Evolutionary conservation across 2,797 vertebrate genomes (phyloP), one percentile per base, ranked within the genome.

Genomic region (Cossypha caffra): DNA sequence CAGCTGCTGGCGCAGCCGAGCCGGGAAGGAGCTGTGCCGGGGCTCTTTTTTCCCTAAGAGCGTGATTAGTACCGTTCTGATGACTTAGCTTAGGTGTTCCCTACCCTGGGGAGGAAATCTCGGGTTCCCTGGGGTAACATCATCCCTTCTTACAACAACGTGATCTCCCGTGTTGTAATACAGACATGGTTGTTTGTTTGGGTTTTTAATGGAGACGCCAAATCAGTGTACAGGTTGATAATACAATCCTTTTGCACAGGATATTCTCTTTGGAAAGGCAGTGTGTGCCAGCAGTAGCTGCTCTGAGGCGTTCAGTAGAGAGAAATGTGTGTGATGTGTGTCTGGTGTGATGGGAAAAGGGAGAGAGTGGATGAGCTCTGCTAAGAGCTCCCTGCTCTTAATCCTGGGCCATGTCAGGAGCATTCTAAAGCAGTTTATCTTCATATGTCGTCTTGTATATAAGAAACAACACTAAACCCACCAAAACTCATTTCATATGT

Each of bases 401-500:
- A 97, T 97, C 96, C 94, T 67, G 57, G 48, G 78, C 95, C 69
- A 42, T 42, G 63, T 64, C 93, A 93, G 94, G 90, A 96, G 95
- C 93, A 73, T 97, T 97, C 89, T 84, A 97, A 98, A 97, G 94
- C 94, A 98, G 96, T 98, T 98, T 97, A 96, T 98, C 97, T 98
- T 98, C 95, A 92, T 97, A 92, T 61, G 86, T 95, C 62, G 62
- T 95, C 93, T 97, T 95, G 83, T 94, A 94, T 97, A 97, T 96
- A 96, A 97, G 93, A 98, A 97, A 98, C 96, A 98, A 97, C 88
- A 87, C 95, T 97, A 97, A 98, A 93, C 94, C 95, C 85, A 97
- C 96, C 96, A 97, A 98, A 98, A 97, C 96, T 98, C 97, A 98
- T 98, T 98, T 98, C 96, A 96, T 98, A 98, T 98, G 97, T 98